Base-by-base conservation (phyloP, 1,140 invertebrate species). In the Saxidomus purpurata region DNA sequence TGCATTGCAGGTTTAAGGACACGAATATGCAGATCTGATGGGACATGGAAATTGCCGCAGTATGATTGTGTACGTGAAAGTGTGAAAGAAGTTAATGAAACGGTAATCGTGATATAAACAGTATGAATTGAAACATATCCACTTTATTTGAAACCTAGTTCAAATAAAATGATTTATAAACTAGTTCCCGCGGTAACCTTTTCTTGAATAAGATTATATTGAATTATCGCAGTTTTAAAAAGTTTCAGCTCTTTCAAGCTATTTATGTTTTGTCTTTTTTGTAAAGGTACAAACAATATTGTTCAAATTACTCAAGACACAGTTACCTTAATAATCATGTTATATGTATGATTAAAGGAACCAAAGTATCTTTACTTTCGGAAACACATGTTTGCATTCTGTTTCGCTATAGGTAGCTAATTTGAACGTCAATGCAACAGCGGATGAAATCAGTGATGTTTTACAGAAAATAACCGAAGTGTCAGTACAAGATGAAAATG, bases 1-100 rank as follows among this genome's bases (percentile, higher is more conserved):
- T n/a, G n/a, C 15, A 28, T 28, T 63, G 6, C 25, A 63, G 59
- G 59, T 63, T 63, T 28, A 15, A 81, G 36, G 34, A 36, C 52
- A 36, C 9, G 79, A 49, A 0, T 15, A 36, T 81, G 79, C 31
- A 0, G n/a, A 40, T 2, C 22, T 25, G 79, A 61, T 61, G 79
- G 79, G 2, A 38, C 8, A 0, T 81, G 79, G 79, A 6, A 55
- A 3, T 38, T 59, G 25, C 79, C 79, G 31, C 9, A 25, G 34
- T 81, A 81, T 40, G 61, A 61, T 36, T 81, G 79, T 61, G 17
- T 59, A 25, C 79, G 79, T 49, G 28, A 55, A 36, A 40, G 19
- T 8, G n/a, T 81, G 25, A 11, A 61, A 22, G 36, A 81, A 1
- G 36, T 81, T 2, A 25, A 81, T 13, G 47, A 55, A n/a, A 34